Percentiles rank a stretch among this genome's conserved stretches.
Evolutionary conservation across 2,888 invertebrate genomes (phyloP).

Genomic region (Phania funesta): DNA sequence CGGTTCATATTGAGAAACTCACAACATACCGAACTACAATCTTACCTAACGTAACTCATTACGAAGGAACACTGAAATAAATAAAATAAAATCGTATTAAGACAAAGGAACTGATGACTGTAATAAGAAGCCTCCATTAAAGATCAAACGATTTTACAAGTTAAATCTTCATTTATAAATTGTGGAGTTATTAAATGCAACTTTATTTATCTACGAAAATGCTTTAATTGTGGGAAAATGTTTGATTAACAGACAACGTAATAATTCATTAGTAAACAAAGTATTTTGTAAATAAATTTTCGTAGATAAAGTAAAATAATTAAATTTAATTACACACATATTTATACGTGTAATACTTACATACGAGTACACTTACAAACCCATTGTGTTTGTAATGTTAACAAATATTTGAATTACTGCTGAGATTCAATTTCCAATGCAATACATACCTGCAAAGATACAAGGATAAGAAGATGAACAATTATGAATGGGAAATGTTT

Average conservation of each 20-base stretch:
- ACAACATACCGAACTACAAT: too few relatives aligned
- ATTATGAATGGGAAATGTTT: conserved; percentile 11
- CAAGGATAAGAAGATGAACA: not conserved
- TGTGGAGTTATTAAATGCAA: not conserved
- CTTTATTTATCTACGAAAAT: not conserved
- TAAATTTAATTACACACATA: conserved; percentile 32
- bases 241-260: not conserved
- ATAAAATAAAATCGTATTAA: too few relatives aligned
- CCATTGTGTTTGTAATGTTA: not conserved
- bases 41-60: too few relatives aligned
- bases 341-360: conserved; percentile 1
- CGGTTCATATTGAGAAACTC: too few relatives aligned
- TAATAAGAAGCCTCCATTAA: too few relatives aligned
- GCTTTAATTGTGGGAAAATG: conserved; percentile 13
- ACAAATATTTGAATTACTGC: conserved; percentile 36
- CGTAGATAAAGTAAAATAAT: conserved; percentile 34
- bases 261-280: conserved; percentile 32
- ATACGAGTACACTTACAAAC: not conserved
- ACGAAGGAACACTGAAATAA: too few relatives aligned
- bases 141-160: too few relatives aligned
- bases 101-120: too few relatives aligned
- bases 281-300: conserved; percentile 22
- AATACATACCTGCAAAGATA: conserved; percentile 39
- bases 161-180: too few relatives aligned
- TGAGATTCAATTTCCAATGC: conserved; percentile 18